Conservation (phyloP, 2,113 vertebrate species). For the Struthidea cinerea region DNA sequence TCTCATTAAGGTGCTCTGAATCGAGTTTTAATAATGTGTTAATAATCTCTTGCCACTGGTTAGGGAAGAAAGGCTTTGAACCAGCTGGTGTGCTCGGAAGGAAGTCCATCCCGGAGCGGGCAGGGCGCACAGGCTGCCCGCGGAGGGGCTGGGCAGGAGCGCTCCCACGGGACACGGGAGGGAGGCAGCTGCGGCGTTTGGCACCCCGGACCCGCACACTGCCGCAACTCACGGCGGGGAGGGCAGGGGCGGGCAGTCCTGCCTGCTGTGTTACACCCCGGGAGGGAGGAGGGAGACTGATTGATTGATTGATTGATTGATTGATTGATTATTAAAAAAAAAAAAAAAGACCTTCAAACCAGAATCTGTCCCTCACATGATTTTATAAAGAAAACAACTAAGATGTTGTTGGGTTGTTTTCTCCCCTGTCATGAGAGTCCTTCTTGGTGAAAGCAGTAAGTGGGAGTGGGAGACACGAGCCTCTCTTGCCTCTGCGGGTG, state of each 20-base stretch:
- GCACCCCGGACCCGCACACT: not conserved
- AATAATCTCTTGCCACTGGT: not conserved
- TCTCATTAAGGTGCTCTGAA: constrained; percentile 33
- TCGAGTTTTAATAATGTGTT: constrained; percentile 31
- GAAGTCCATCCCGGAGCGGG: not conserved
- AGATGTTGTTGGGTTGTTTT: not conserved
- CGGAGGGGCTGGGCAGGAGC: not conserved
- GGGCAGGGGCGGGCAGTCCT: not conserved
- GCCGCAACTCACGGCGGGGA: not conserved
- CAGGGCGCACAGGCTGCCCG: not conserved
- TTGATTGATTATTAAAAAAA: not conserved
- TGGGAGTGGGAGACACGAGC: not conserved
- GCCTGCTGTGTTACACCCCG: too few species aligned
- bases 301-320: not conserved
- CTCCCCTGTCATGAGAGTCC: not conserved
- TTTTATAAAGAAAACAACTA: not conserved
- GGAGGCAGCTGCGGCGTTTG: not conserved
- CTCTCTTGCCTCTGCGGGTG: accelerated
- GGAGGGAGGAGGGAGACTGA: not conserved
- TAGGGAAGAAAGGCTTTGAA: not conserved
- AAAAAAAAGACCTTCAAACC: not conserved
- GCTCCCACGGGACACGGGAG: not conserved
- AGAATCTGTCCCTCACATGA: not conserved
- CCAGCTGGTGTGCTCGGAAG: not conserved
- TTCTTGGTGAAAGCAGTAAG: not conserved